Percentiles rank a stretch among this genome's conserved stretches.
phyloP scores from a whole-genome alignment of 2,113 vertebrate species.

The Syngnathus scovelli region DNA sequence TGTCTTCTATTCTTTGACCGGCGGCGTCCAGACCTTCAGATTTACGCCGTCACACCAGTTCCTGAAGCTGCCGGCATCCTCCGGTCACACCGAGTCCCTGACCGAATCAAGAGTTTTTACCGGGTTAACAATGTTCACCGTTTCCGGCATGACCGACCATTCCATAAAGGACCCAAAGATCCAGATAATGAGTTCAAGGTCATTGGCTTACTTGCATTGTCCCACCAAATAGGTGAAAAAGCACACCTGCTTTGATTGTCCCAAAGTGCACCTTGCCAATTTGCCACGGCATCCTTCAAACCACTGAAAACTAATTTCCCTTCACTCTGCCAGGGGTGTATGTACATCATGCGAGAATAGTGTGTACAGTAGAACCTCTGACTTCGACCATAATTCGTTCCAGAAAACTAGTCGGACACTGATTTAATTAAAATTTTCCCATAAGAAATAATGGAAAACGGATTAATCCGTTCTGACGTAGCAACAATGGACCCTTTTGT shows the following conservation, averaged over 20 bases:
- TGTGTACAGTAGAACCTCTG: neutral
- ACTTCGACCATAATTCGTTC: too few relatives aligned
- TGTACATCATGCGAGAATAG: neutral
- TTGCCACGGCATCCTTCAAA: too few relatives aligned
- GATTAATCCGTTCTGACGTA: too few relatives aligned
- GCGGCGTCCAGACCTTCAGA: constrained; percentile 72
- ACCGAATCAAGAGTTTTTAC: constrained; percentile 98
- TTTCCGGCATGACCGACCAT: constrained; percentile 96
- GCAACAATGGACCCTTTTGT: too few relatives aligned
- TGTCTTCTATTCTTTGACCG: constrained; percentile 43
- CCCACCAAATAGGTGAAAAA: neutral
- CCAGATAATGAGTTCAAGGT: constrained; percentile 98
- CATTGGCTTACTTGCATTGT: too few relatives aligned
- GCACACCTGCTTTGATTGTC: neutral
- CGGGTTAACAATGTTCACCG: constrained; percentile 91
- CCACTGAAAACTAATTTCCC: neutral
- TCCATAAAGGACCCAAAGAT: constrained; percentile 95
- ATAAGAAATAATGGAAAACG: too few relatives aligned
- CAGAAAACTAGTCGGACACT: too few relatives aligned
- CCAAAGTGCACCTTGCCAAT: neutral
- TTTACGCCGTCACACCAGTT: constrained; percentile 92
- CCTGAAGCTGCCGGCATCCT: constrained; percentile 84
- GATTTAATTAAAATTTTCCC: too few relatives aligned
- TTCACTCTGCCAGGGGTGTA: neutral
- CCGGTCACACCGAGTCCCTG: constrained; percentile 90